Conservation (phyloP, 1,140 invertebrate species). For the Macrobrachium rosenbergii region DNA sequence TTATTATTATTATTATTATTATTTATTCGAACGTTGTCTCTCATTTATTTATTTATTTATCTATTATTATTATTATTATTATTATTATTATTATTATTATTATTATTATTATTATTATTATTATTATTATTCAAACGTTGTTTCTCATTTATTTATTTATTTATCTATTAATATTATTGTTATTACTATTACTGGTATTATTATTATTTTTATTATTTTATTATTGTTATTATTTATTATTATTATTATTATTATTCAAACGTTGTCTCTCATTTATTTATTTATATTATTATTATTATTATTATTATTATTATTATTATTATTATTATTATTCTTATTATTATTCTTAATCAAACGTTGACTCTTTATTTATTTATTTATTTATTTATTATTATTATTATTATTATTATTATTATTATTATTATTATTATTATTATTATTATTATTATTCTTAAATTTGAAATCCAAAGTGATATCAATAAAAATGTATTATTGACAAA, state of each 20-base stretch:
- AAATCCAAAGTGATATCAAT: too few species aligned
- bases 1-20: not conserved
- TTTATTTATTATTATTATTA: not conserved
- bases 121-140: too few species aligned
- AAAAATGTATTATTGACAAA: too few species aligned
- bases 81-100: not conserved
- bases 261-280: too few species aligned
- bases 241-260: too few species aligned
- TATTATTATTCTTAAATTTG: too few species aligned
- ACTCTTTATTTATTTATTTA: too few species aligned
- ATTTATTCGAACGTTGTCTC: not conserved
- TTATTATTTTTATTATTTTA: conserved; percentile 1
- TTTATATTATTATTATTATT: not conserved
- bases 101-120: not conserved
- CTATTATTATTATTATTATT: not conserved
- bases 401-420: not conserved
- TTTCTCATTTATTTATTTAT: too few species aligned
- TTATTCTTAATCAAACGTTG: too few species aligned
- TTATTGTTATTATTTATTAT: not conserved
- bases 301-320: not conserved
- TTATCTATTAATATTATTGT: too few species aligned
- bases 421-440: too few species aligned
- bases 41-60: not conserved
- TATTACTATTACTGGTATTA: not conserved
- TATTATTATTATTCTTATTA: not conserved